Percentiles rank a stretch among this genome's conserved stretches.
Evolutionary conservation across 2,888 invertebrate genomes (phyloP).

Genomic region (Crematogaster levior): DNA sequence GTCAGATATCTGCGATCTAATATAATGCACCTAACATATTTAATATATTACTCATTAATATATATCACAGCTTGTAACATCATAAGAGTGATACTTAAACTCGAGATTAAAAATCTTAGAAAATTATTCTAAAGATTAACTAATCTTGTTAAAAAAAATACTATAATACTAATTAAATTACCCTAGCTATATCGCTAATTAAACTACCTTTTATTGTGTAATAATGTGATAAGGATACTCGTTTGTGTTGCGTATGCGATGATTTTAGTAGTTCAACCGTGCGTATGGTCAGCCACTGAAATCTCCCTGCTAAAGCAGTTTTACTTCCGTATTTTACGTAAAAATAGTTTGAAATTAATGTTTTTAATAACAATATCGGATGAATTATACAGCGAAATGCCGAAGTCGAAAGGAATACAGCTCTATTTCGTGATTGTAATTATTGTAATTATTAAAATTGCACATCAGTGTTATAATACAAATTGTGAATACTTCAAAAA

Average conservation of each 20-base stretch:
- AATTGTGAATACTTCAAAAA: background rate
- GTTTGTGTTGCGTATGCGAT: background rate
- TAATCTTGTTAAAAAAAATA: background rate
- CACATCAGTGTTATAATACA: background rate
- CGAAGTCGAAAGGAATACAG: background rate
- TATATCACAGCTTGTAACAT: too few relatives aligned
- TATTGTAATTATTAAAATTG: slow-evolving; percentile 1
- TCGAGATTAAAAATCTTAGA: background rate
- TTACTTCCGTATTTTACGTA: too few relatives aligned
- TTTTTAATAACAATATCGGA: background rate
- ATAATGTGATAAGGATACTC: background rate
- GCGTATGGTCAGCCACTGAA: slow-evolving; percentile 17
- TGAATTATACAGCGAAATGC: background rate
- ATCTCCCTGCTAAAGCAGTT: background rate
- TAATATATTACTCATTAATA: background rate
- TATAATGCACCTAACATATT: background rate
- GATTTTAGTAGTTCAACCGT: slow-evolving; percentile 13
- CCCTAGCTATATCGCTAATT: too few relatives aligned
- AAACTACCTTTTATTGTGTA: background rate
- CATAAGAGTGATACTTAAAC: too few relatives aligned
- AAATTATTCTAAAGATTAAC: background rate
- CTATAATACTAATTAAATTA: too few relatives aligned
- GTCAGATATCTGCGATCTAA: background rate
- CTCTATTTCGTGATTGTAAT: background rate
- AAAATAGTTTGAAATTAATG: too few relatives aligned